phyloP scores from a whole-genome alignment of 2,797 vertebrate species.

The Falco novaeseelandiae region DNA sequence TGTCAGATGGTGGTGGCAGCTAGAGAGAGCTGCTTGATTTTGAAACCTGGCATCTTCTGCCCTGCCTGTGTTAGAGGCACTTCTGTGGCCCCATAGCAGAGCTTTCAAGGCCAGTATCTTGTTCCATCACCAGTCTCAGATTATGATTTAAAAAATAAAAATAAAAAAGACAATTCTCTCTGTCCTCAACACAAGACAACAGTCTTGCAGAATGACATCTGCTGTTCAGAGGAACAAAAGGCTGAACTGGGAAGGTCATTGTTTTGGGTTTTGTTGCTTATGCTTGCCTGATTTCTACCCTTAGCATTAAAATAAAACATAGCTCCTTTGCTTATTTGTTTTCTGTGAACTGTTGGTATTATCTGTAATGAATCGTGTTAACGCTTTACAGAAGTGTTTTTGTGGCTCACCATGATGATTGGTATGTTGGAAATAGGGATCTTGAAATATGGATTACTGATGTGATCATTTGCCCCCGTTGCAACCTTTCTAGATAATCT shows the following conservation, averaged over 20 bases:
- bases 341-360: neutral
- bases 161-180: neutral
- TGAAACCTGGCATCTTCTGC: neutral
- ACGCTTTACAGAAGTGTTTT: neutral
- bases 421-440: neutral
- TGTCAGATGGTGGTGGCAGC: neutral
- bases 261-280: neutral
- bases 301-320: neutral
- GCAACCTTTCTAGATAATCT: constrained; percentile 25
- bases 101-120: neutral
- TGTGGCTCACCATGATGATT: neutral
- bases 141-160: neutral
- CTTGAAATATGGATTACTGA: constrained; percentile 2
- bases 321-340: neutral
- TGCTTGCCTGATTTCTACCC: neutral
- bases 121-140: neutral
- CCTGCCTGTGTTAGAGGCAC: neutral
- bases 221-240: neutral
- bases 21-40: neutral
- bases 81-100: neutral
- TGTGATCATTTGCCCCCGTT: constrained; percentile 29
- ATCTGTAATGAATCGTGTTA: neutral
- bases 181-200: neutral
- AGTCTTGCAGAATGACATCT: neutral
- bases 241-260: neutral